phyloP scores from a whole-genome alignment of 1,140 invertebrate species.

The Plectrocnemia conspersa region DNA sequence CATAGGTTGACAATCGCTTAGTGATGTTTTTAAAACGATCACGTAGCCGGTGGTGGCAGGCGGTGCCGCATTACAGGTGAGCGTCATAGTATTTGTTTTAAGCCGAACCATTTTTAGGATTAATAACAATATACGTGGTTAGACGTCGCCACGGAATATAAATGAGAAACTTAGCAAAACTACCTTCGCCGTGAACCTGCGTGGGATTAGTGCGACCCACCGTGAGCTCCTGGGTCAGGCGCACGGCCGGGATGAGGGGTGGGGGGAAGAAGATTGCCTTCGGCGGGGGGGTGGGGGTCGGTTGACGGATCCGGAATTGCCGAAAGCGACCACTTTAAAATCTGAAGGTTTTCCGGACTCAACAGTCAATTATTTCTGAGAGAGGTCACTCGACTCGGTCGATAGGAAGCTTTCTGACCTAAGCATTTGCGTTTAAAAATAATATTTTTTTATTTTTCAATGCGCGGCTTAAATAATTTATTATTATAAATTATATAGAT shows the following conservation, averaged over 20 bases:
- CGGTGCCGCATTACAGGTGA: not conserved
- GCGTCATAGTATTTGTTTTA: conserved; percentile 22
- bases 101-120: conserved; percentile 34
- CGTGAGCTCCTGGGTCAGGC: no score
- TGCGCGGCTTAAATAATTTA: no score
- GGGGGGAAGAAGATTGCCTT: no score
- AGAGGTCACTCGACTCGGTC: no score
- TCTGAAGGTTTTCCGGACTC: conserved; percentile 6
- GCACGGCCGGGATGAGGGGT: no score
- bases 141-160: conserved; percentile 34
- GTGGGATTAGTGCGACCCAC: conserved; percentile 19
- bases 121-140: conserved; percentile 35
- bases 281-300: conserved; percentile 8
- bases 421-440: no score
- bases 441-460: no score
- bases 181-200: conserved; percentile 20
- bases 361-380: no score
- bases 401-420: no score
- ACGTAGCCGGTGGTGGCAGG: conserved; percentile 1
- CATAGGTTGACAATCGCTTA: no score
- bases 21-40: no score
- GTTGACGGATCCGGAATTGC: conserved; percentile 15
- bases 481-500: no score
- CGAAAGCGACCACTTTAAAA: conserved; percentile 15
- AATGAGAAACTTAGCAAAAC: conserved; percentile 33